These are phyloP conservation scores for Clytia hemisphaerica DNA, from an alignment of 30 jellyfish, hydroid and myxozoan genomes.

Conservation along the genomic window DNA sequence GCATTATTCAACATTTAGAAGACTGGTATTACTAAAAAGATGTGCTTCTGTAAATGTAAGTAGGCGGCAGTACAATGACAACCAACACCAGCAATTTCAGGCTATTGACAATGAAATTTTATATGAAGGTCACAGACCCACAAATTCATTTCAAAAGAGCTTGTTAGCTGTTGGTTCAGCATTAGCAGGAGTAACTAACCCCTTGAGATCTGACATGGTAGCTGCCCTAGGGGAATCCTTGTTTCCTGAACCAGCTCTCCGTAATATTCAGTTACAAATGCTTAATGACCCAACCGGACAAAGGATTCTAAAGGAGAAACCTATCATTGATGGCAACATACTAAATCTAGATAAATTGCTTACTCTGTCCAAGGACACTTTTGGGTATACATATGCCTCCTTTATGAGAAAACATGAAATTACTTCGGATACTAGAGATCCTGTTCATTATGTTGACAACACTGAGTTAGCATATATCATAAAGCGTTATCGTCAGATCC, in stretches of 20 bases:
- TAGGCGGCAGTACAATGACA: too few species aligned
- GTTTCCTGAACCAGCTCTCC: constrained; percentile 50
- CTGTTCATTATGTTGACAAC: constrained; percentile 75
- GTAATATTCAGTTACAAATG: constrained; percentile 64
- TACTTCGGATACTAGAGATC: constrained; percentile 70
- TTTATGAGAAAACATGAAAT: constrained; percentile 69
- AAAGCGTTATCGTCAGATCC: constrained; percentile 85
- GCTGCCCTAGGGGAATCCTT: constrained; percentile 98
- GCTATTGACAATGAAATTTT: constrained; percentile 17
- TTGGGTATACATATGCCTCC: constrained; percentile 80
- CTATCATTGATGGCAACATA: constrained; percentile 52
- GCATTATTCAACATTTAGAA: too few species aligned
- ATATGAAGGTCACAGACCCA: constrained; percentile 73
- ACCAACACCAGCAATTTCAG: constrained; percentile 21
- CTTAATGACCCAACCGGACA: constrained; percentile 77
- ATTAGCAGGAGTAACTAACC: constrained; percentile 63
- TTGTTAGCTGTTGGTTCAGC: constrained; percentile 88
- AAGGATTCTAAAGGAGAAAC: constrained; percentile 80
- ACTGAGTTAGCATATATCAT: constrained; percentile 93
- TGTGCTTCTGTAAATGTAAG: too few species aligned
- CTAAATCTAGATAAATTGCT: constrained; percentile 55
- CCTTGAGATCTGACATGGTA: constrained; percentile 85
- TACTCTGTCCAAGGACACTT: constrained; percentile 60
- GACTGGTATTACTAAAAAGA: too few species aligned
- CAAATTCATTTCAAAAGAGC: constrained; percentile 47